Evolutionary conservation across 1,140 invertebrate genomes (phyloP), one percentile per base, ranked within the genome.

Genomic region (Papilio polyxenes): DNA sequence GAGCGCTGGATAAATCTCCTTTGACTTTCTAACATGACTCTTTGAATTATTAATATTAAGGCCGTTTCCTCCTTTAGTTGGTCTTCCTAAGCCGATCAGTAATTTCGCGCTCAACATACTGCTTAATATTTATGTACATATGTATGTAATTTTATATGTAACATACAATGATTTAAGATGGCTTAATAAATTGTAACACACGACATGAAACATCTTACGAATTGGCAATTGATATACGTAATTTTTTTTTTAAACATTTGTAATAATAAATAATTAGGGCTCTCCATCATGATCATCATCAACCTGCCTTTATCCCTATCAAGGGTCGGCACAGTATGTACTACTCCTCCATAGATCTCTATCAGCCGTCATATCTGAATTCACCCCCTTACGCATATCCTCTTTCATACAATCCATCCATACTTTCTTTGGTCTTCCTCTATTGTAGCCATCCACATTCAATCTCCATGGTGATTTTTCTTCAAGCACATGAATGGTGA

Each of bases 21-120:
- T 72, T 72, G 65, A 72, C 65, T 72, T 72, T 72, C 65, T 72
- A 72, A 72, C 65, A 72, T 72, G 65, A 72, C 65, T 72, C 65
- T 72, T 72, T 72, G 65, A 72, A 72, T 72, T 72, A 72, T 72
- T 72, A 72, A 40, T 72, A 72, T 72, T 72, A 72, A 72, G 65
- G 65, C n/a, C 31, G 65, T 72, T 72, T 72, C 65, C 65, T 72
- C 13, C 65, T 72, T 72, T 13, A 72, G 65, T 31, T 40, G 15
- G 31, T 72, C 65, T 72, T 69, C n/a, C 75, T 48, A 40, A 51
- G 20, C 23, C 75, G 75, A 77, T 77, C 51, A 37, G 44, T 77
- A 77, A 53, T 77, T 77, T 77, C 48, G 48, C 75, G 75, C 75
- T 77, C 49, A 20, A 56, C 75, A 56, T 77, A 49, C 49, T 23